Percentiles rank a stretch among this genome's conserved stretches.
These are phyloP conservation scores for Melinaea marsaeus DNA, from an alignment of 2,888 invertebrate genomes.

Conservation along the genomic window DNA sequence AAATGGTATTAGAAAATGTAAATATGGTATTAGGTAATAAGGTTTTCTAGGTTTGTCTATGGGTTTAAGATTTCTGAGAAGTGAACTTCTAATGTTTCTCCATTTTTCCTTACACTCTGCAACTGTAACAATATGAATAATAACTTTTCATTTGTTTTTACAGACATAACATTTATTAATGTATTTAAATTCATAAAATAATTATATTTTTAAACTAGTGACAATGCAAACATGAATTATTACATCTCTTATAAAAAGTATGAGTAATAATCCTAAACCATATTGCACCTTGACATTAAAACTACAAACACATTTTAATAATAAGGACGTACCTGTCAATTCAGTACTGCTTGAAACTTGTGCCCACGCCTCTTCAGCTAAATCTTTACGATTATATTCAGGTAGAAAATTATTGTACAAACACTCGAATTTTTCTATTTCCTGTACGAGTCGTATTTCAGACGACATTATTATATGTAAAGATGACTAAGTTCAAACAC, in stretches of 20 bases:
- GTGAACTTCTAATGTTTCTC: conserved; percentile 7
- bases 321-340: conserved; percentile 38
- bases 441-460: conserved; percentile 43
- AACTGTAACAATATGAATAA: not conserved
- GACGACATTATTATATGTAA: conserved; percentile 33
- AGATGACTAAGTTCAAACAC: conserved; percentile 12
- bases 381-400: conserved; percentile 45
- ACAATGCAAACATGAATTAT: not conserved
- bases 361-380: conserved; percentile 42
- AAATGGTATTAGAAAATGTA: conserved; percentile 41
- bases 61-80: conserved; percentile 7
- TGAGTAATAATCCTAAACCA: not conserved
- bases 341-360: conserved; percentile 37
- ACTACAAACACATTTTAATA: conserved; percentile 1
- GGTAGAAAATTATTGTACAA: conserved; percentile 42
- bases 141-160: not conserved
- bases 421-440: conserved; percentile 42
- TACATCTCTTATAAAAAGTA: not conserved
- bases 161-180: not conserved
- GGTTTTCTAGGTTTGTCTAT: conserved; percentile 3
- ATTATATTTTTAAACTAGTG: not conserved
- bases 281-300: not conserved
- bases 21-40: conserved; percentile 7
- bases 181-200: not conserved
- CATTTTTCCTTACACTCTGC: conserved; percentile 10